Conservation (phyloP, 2,797 vertebrate species). For the Botia kubotai region DNA sequence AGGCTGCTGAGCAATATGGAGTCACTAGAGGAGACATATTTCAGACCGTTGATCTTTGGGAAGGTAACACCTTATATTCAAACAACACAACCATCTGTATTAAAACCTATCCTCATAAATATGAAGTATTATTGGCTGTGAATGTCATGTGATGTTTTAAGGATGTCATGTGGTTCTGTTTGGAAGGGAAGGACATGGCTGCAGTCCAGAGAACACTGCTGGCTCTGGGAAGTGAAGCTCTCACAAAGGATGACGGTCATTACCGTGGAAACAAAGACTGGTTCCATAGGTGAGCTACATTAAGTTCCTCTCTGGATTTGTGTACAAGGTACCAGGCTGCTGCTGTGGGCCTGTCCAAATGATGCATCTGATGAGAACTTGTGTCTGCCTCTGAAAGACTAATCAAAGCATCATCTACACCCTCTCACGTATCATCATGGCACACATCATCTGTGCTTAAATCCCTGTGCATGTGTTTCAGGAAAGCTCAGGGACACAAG, state of each 20-base stretch:
- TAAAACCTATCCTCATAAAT: no score
- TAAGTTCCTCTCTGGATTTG: no score
- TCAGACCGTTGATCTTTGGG: conserved; percentile 88
- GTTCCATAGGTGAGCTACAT: conserved; percentile 83
- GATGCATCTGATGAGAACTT: no score
- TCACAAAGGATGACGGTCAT: conserved; percentile 86
- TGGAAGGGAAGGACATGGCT: conserved; percentile 86
- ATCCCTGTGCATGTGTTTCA: conserved; percentile 53
- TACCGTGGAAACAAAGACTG: conserved; percentile 84
- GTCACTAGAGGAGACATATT: conserved; percentile 87
- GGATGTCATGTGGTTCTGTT: no score
- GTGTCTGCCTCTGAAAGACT: background rate
- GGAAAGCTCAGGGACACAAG: conserved; percentile 86
- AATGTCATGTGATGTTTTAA: no score
- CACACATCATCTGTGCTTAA: background rate
- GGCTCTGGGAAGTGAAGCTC: conserved; percentile 84
- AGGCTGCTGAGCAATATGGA: conserved; percentile 84
- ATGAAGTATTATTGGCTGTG: no score
- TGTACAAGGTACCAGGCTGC: no score
- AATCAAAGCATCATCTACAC: background rate
- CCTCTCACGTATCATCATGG: background rate
- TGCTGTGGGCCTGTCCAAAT: no score
- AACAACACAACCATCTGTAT: no score
- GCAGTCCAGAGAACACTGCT: conserved; percentile 87
- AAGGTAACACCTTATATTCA: conserved; percentile 74